Evolutionary conservation across 2,113 vertebrate species (phyloP), one percentile per base, ranked within the genome.

Genomic region (Bostrychus sinensis): DNA sequence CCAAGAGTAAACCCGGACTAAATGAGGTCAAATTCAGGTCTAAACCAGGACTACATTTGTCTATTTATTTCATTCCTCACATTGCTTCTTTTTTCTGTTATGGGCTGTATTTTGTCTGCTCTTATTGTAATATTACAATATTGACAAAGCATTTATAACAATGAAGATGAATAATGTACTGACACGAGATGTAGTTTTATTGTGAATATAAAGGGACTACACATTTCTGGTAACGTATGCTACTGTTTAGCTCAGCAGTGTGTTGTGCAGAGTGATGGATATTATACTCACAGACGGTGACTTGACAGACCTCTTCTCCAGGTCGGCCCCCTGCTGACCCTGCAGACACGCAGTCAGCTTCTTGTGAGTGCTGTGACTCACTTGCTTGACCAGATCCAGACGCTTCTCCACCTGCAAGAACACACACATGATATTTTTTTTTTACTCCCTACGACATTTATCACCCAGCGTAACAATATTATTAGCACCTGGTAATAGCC

Each of bases 321-420:
- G 89, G 0, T 99, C 97, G 0, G 94, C 79, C 2, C 95, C 95
- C 75, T 99, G 97, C 87, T 99, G 97, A 70, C 96, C 96, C 91
- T 99, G 97, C 73, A 99, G 94, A 87, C 97, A 99, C 53, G 94
- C 95, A 0, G 95, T 95, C 72, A 99, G 93, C 86, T 98, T 99
- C 93, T 98, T 98, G 90, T 99, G 97, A 17, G 96, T 98, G 91
- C 97, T 97, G 86, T 99, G 97, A 19, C 95, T 94, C 70, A 99
- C 97, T 77, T 98, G 96, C 81, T 99, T 99, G 80, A 98, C 96
- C 85, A 99, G 88, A 83, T 98, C 97, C 90, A 99, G 88, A 23
- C 97, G 94, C 83, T 98, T 99, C 91, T 99, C 96, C 83, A 99
- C 97, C 97, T 99, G 72, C 5, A 56, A 14, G 36, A 56, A 45